Percentiles rank a stretch among this genome's conserved stretches.
Conservation (phyloP, 1,140 invertebrate genomes). For the Phymorhynchus buccinoides region DNA sequence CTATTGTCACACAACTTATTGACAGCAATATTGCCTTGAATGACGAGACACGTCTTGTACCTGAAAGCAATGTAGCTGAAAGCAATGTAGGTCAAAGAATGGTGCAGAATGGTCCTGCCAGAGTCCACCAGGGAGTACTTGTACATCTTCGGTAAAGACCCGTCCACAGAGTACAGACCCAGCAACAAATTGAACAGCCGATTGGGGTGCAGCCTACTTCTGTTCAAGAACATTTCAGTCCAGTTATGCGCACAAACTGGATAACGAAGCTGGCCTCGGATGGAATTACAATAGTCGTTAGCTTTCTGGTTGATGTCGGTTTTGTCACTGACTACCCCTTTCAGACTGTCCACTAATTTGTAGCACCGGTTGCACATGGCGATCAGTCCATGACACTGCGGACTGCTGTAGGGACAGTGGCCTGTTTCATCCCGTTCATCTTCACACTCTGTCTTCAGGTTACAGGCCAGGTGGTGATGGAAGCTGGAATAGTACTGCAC, state of each 20-base stretch:
- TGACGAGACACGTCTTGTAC: too few relatives aligned
- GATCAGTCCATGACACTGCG: not conserved
- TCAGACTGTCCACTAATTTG: not conserved
- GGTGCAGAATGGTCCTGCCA: too few relatives aligned
- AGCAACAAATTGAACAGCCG: not conserved
- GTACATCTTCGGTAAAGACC: not conserved
- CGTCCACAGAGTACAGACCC: not conserved
- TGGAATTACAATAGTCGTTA: not conserved
- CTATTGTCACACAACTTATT: too few relatives aligned
- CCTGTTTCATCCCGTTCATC: conserved; percentile 1
- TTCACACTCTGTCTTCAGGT: not conserved
- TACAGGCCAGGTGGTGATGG: not conserved
- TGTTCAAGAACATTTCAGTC: not conserved
- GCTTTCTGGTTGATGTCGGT: not conserved
- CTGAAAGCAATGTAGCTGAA: too few relatives aligned
- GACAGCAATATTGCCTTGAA: too few relatives aligned
- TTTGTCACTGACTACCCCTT: not conserved
- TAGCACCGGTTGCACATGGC: not conserved
- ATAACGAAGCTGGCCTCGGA: not conserved
- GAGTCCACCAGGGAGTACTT: not conserved
- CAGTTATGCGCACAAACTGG: not conserved
- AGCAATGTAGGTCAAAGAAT: too few relatives aligned
- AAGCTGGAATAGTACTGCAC: not conserved
- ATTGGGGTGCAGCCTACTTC: not conserved
- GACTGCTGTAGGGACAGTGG: not conserved